Percentiles rank a stretch among this genome's conserved stretches.
Conservation (phyloP, 92 coral and sea anemone genomes). For the Chrysogorgia sp. region DNA sequence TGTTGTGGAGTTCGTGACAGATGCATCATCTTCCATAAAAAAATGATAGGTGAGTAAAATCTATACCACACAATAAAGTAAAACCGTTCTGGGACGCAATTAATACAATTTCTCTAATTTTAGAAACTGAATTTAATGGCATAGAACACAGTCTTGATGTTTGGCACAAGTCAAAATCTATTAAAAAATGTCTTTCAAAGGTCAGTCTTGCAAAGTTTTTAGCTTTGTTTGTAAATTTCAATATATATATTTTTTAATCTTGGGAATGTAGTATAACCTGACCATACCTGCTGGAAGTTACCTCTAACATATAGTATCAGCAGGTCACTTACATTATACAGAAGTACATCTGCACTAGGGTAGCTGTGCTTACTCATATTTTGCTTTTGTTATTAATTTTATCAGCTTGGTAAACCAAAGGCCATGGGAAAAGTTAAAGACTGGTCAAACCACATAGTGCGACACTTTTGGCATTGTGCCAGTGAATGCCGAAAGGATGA, state of each 20-base stretch:
- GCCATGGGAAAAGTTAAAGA: constrained; percentile 12
- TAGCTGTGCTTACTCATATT: not conserved
- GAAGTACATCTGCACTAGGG: too few relatives aligned
- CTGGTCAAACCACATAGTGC: too few relatives aligned
- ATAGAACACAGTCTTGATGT: constrained; percentile 1
- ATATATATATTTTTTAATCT: too few relatives aligned
- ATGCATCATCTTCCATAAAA: constrained; percentile 40
- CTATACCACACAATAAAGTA: not conserved
- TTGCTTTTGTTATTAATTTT: not conserved
- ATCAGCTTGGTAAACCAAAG: constrained; percentile 12
- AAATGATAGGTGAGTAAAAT: constrained; percentile 1
- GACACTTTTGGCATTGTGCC: constrained; percentile 26
- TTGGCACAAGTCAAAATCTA: too few relatives aligned
- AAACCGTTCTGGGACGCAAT: not conserved
- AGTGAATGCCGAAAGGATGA: not conserved
- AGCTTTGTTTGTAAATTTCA: not conserved
- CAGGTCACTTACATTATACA: too few relatives aligned
- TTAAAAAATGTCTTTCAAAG: not conserved
- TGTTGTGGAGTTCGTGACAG: constrained; percentile 43
- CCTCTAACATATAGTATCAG: too few relatives aligned
- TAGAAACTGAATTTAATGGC: constrained; percentile 14
- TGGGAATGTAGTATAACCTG: too few relatives aligned
- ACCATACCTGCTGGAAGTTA: too few relatives aligned
- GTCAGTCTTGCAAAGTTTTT: constrained; percentile 2
- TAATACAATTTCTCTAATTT: constrained; percentile 6